Percentiles rank a stretch among this genome's conserved stretches.
Conservation (phyloP, 2,797 vertebrate genomes). For the Cichlasoma orientale region DNA sequence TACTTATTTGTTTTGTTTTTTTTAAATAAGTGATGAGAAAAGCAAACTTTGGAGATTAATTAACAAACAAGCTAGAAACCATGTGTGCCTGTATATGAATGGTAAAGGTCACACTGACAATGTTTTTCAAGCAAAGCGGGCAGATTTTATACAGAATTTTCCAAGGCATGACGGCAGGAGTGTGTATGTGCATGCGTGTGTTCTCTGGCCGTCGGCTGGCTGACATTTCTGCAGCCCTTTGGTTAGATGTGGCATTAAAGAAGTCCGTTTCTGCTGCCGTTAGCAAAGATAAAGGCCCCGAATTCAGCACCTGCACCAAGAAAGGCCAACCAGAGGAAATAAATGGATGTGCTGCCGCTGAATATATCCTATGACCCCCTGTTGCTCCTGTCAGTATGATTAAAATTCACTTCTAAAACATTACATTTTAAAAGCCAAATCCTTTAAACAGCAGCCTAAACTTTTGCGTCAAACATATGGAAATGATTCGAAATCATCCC, state of each 20-base stretch:
- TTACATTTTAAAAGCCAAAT: not conserved
- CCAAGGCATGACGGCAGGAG: not conserved
- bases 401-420: slow-evolving; percentile 5
- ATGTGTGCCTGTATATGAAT: not conserved
- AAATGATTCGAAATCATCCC: slow-evolving; percentile 14
- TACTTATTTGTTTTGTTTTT: no score
- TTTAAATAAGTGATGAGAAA: not conserved
- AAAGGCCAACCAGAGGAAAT: slow-evolving; percentile 14
- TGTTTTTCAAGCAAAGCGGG: not conserved
- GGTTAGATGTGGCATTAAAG: slow-evolving; percentile 59
- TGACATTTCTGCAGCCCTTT: slow-evolving; percentile 62
- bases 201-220: slow-evolving; percentile 16
- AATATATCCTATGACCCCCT: not conserved
- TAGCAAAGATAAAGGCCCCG: slow-evolving; percentile 12
- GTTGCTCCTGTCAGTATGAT: not conserved
- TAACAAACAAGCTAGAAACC: not conserved
- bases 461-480: not conserved
- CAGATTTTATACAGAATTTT: not conserved
- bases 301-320: slow-evolving; percentile 16
- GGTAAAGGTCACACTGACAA: slow-evolving; percentile 38
- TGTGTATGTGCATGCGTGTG: not conserved
- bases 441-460: not conserved
- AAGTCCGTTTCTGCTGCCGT: slow-evolving; percentile 14
- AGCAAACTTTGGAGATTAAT: not conserved
- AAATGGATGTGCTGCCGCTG: not conserved